Evolutionary conservation across 35 echinoderm and acorn worm species (phyloP), one percentile per base, ranked within the genome.

Genomic region (Heliocidaris tuberculata): DNA sequence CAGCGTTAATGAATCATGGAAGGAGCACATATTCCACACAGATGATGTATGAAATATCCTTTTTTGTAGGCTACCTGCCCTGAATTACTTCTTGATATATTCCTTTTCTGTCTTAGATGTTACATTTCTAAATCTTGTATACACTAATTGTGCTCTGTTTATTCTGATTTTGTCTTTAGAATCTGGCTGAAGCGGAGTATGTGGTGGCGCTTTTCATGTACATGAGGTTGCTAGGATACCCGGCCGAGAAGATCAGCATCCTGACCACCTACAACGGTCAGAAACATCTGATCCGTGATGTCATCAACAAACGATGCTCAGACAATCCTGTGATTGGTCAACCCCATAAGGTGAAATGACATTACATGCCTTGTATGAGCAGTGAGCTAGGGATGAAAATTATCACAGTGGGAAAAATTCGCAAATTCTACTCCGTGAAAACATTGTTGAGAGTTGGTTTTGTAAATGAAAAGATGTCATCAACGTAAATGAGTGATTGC

Each of bases 171-270:
- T 93, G 31, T 12, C 13, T 24, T 21, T 50, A 99, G 98, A 99
- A 99, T 65, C 95, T 99, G 52, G 96, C 96, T 24, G 96, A 97
- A 42, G 98, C 98, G 11, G 98, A 99, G 95, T 99, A 99, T 94
- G 96, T 99, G 85, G 98, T 99, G 93, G 98, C 98, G 65, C 48
- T 96, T 1, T 99, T 99, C 94, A 99, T 99, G 96, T 99, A 99
- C 93, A 99, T 99, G 98, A 96, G 98, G 59, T 60, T 99, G 11
- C 94, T 95, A 49, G 98, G 98, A 50, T 99, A 99, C 94, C 98
- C 98, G 11, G 96, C 96, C 4, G 96, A 97, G 59, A 96, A 92
- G 60, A 97, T 99, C 61, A 96, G 95, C 88, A 99, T 99, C 70
- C 91, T 99, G 61, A 97, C 98, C 13, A 99, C 98, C 7, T 99